Base-by-base conservation (phyloP, 92 coral and sea anemone species). In the Epizoanthus rinbou region DNA sequence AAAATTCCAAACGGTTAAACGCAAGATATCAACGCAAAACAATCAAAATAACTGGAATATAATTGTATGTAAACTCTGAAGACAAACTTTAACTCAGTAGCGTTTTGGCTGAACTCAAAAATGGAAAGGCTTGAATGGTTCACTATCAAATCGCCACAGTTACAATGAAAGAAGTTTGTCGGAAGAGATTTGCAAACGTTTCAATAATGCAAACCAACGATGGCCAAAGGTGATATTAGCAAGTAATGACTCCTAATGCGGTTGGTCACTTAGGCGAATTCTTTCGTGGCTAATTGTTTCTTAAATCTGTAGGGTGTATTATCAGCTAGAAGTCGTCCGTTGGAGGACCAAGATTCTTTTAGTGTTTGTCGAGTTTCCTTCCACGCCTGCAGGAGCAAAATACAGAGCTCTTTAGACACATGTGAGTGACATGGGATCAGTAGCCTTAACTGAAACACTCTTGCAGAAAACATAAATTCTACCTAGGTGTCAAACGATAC, bases 151-250 rank as follows among this genome's bases (percentile, higher is more conserved):
- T 62, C 57, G 43, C 15, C 24, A 78, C 72, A 78, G 5, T 39
- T 11, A 28, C 22, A 8, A 4, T 28, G 15, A 64, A 67, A 65
- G 45, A 65, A 37, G 11, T 62, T 22, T 5, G 35, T 57, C 54
- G 54, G 23, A 60, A 69, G 28, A 19, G 14, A 78, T 78, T 60
- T 62, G 53, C 37, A 63, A 47, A 52, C 23, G 71, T 45, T 78
- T 60, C 58, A 78, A 69, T 15, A 37, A 41, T 62, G 41, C 47
- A 10, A 47, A 62, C 54, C 82, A 76, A 78, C 62, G 82, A 37
- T 78, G 82, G 82, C 82, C 45, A 78, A 78, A 78, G 82, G 82
- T 78, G 82, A 78, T 78, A 78, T 78, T 78, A 78, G 18, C 82
- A 78, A 78, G 72, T 78, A 78, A 78, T 78, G 82, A 43, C 82